These are phyloP conservation scores for Balearica regulorum DNA, from an alignment of 2,797 vertebrate genomes.

Conservation along the genomic window DNA sequence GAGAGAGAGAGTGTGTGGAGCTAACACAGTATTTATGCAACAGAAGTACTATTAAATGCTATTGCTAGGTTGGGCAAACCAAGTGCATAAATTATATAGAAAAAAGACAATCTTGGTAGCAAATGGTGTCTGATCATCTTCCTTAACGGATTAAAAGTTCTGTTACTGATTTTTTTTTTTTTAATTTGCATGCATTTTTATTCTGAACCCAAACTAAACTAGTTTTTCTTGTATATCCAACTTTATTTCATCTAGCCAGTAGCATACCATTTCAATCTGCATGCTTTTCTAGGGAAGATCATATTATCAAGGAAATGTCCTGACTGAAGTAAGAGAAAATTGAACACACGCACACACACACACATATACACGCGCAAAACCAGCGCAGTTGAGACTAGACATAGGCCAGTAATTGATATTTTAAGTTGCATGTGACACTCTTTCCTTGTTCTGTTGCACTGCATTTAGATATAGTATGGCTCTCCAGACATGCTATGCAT, in stretches of 20 bases:
- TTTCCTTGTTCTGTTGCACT: not conserved
- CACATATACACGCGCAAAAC: not conserved
- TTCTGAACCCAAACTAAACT: not conserved
- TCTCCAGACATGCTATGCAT: slow-evolving; percentile 53
- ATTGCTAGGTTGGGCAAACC: not conserved
- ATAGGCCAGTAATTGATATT: slow-evolving; percentile 18
- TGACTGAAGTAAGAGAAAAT: not conserved
- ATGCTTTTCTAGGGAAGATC: not conserved
- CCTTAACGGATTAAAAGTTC: not conserved
- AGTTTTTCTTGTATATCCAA: not conserved
- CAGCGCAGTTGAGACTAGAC: not conserved
- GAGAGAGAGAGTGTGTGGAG: not conserved
- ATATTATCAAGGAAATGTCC: not conserved
- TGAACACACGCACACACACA: not conserved
- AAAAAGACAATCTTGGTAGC: not conserved
- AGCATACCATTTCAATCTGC: not conserved
- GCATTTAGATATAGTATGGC: slow-evolving; percentile 36
- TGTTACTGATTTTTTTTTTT: not conserved
- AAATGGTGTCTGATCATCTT: not conserved
- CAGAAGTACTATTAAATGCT: not conserved
- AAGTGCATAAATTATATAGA: not conserved
- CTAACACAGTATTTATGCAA: not conserved
- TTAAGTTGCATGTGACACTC: not conserved
- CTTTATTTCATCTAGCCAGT: not conserved
- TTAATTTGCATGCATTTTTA: not conserved